These are phyloP conservation scores for Miopithecus talapoin DNA, from an alignment of 2,797 vertebrate species.

Conservation along the genomic window DNA sequence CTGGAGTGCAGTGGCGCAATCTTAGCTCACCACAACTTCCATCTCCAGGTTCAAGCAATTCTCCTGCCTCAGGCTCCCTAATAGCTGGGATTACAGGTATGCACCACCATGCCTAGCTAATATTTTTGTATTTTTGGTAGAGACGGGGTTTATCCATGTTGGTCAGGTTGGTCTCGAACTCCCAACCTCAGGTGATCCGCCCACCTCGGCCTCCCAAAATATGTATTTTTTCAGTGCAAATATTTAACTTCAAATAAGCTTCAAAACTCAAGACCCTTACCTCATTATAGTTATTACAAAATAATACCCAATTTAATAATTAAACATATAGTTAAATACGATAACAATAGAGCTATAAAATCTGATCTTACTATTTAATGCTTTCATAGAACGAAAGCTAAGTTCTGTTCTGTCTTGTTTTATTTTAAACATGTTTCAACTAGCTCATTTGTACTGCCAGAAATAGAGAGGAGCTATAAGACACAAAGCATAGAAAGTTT, in stretches of 20 bases:
- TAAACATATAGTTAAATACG: background rate
- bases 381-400: background rate
- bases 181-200: too few species aligned
- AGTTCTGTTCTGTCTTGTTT: slow-evolving; percentile 1
- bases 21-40: too few species aligned
- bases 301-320: background rate
- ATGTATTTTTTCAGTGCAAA: background rate
- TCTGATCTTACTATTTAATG: background rate
- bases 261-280: background rate
- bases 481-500: background rate
- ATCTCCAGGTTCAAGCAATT: too few species aligned
- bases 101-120: too few species aligned
- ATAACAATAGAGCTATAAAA: background rate
- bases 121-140: too few species aligned
- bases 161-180: too few species aligned
- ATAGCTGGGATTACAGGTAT: too few species aligned
- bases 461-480: background rate
- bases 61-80: too few species aligned
- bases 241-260: background rate
- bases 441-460: background rate
- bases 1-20: too few species aligned
- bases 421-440: background rate
- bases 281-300: slow-evolving; percentile 11
- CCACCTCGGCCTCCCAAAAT: too few species aligned
- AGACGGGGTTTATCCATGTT: too few species aligned